Evolutionary conservation across 2,113 vertebrate species (phyloP).

Genomic region (Phalacrocorax pelagicus): DNA sequence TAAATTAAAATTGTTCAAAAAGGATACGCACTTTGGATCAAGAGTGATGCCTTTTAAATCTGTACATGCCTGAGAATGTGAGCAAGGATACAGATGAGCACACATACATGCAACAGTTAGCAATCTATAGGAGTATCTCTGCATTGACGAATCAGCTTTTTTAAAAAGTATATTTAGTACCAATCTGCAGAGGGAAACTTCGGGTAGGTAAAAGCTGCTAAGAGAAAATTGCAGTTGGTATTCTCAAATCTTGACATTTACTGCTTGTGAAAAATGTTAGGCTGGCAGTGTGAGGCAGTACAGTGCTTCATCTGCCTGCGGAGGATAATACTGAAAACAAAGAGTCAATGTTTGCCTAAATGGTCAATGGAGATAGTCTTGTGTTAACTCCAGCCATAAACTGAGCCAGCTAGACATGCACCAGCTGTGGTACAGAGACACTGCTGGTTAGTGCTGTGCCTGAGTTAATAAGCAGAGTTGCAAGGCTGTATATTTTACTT

Average conservation of each 20-base stretch:
- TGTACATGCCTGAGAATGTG: background rate
- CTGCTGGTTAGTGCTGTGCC: accelerated
- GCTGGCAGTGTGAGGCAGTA: background rate
- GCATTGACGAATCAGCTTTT: background rate
- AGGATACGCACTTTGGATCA: background rate
- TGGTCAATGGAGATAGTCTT: background rate
- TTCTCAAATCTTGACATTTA: background rate
- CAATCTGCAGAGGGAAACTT: background rate
- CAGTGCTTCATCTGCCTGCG: background rate
- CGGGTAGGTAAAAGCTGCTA: background rate
- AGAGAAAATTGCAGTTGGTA: background rate
- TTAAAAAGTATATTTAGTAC: background rate
- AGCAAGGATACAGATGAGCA: background rate
- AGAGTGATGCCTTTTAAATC: background rate
- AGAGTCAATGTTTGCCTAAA: background rate
- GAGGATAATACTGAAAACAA: background rate
- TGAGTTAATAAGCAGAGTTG: background rate
- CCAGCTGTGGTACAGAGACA: background rate
- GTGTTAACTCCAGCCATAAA: background rate
- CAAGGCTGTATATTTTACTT: background rate
- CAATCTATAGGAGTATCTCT: background rate
- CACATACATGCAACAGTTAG: background rate
- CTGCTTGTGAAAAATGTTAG: background rate
- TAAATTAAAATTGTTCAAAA: background rate
- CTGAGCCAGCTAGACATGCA: background rate